Base-by-base conservation (phyloP, 1,140 invertebrate species). In the Zaprionus africanus region DNA sequence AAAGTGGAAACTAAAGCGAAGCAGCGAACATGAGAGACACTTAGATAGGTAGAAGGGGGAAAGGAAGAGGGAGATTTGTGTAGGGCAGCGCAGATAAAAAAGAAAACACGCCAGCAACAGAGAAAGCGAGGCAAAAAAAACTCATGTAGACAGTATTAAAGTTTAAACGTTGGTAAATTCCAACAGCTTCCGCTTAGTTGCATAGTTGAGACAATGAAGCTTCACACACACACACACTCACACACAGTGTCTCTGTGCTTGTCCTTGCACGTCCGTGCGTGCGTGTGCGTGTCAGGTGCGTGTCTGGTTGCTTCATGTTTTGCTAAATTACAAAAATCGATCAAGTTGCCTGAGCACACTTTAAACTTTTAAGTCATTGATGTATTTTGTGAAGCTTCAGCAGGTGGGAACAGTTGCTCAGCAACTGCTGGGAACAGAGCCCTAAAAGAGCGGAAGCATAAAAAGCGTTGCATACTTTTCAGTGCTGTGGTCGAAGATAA, bases 141-240 rank as follows among this genome's bases (percentile, higher is more conserved):
- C 76, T 76, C 82, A 76, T 90, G 86, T 90, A 85, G 66, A 81
- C 70, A 81, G 86, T 79, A 90, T 90, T 90, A 90, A 90, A 90
- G 86, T 90, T 90, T 90, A 90, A 90, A 79, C 85, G 85, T 85
- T 90, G 86, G 69, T 85, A 79, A 88, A 88, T 90, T 90, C 85
- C 85, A 79, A 88, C 85, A 88, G 85, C 85, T 88, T 88, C 85
- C 84, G 85, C 84, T 84, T 81, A 71, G 85, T 85, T 90, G 81
- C 71, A 68, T 67, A 58, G 60, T 49, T 63, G 58, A 72, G 61
- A 76, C 81, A 87, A 87, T 80, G 83, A 76, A 64, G 62, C 72
- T 60, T 58, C 31, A 54, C 51, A 54, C 13, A 41, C 38, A 41
- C 12, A 54, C 49, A 54, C 51, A 22, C 19, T 2, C 19, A 54